Evolutionary conservation across 1,140 invertebrate species (phyloP).

Genomic region (Achroia grisella): DNA sequence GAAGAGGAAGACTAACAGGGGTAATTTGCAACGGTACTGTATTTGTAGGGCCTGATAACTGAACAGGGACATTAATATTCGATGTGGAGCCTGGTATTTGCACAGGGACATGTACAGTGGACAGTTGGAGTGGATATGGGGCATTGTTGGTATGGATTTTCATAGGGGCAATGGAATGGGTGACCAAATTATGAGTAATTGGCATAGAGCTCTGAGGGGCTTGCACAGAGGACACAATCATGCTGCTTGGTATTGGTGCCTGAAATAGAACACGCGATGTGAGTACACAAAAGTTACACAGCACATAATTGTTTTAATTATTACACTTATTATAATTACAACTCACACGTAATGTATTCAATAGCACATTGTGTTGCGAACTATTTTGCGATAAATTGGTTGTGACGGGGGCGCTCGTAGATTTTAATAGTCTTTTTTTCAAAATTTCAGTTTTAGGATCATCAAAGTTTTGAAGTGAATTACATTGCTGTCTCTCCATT

Average conservation of each 20-base stretch:
- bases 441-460: conserved; percentile 68
- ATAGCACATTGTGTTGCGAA: conserved; percentile 63
- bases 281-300: no score
- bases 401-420: conserved; percentile 34
- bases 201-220: conserved; percentile 62
- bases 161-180: conserved; percentile 59
- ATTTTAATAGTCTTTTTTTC: conserved; percentile 68
- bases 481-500: conserved; percentile 68
- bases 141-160: conserved; percentile 56
- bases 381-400: conserved; percentile 44
- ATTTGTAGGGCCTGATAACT: conserved; percentile 45
- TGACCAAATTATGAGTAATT: conserved; percentile 56
- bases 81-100: conserved; percentile 61
- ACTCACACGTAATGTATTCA: conserved; percentile 68
- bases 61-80: conserved; percentile 63
- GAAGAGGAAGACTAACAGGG: conserved; percentile 55
- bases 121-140: conserved; percentile 58
- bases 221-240: conserved; percentile 66
- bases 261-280: conserved; percentile 28
- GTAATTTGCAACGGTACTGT: conserved; percentile 56
- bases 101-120: conserved; percentile 66
- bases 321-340: conserved; percentile 19
- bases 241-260: conserved; percentile 66
- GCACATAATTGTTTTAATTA: no score
- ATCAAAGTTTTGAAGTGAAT: conserved; percentile 71